Conservation (phyloP, 2,888 invertebrate genomes). For the Caradrina kadenii region DNA sequence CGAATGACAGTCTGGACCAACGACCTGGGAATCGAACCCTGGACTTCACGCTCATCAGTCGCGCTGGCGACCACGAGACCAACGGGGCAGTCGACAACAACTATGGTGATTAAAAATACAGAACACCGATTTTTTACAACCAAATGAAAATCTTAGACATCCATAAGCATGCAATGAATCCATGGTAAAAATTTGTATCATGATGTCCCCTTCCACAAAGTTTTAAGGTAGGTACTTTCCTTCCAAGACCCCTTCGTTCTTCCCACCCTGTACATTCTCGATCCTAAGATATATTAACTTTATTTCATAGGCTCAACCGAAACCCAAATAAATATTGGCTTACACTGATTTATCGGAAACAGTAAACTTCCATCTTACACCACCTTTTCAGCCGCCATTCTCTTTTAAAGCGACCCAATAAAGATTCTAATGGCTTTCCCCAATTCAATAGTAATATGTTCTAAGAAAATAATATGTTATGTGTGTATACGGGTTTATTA, state of each 20-base stretch:
- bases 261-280: background rate
- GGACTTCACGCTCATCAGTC: too few relatives aligned
- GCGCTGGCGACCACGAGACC: too few relatives aligned
- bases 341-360: constrained; percentile 25
- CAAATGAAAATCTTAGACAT: too few relatives aligned
- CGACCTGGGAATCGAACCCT: too few relatives aligned
- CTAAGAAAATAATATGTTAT: constrained; percentile 2
- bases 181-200: too few relatives aligned
- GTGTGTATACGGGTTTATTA: constrained; percentile 23
- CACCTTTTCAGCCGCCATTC: constrained; percentile 20
- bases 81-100: too few relatives aligned
- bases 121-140: too few relatives aligned
- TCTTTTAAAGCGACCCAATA: constrained; percentile 23
- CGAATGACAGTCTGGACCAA: too few relatives aligned
- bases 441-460: constrained; percentile 18
- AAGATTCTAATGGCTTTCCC: constrained; percentile 16
- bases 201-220: too few relatives aligned
- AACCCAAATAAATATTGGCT: constrained; percentile 39
- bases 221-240: too few relatives aligned
- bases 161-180: too few relatives aligned
- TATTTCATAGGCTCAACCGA: constrained; percentile 26
- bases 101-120: too few relatives aligned
- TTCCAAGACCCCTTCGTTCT: background rate
- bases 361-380: constrained; percentile 21
- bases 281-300: constrained; percentile 19